Evolutionary conservation across 2,888 invertebrate species (phyloP), one percentile per base, ranked within the genome.

Genomic region (Electrophaes corylata): DNA sequence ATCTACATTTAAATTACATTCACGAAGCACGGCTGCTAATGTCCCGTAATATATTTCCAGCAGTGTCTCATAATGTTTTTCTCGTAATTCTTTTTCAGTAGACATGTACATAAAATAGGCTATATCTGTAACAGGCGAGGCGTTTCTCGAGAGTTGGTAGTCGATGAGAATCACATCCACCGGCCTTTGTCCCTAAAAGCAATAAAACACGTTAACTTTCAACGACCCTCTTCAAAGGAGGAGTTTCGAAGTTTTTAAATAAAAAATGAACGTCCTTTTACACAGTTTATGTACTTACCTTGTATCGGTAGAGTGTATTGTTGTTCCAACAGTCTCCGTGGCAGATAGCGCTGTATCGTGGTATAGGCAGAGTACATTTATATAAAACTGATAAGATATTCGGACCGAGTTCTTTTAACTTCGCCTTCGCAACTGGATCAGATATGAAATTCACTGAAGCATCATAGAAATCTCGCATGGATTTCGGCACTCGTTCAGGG

Each of bases 261-360:
- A 57, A 63, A 53, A 55, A 47, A 41, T 41, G 39, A 51, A 45
- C 10, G 35, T 41, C 16, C 37, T 18, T 33, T 33, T 46, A 40
- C 33, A 11, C n/a, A 41, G 57, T 63, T 74, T 20, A 33, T 12
- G 20, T 47, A 37, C 20, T 16, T 71, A 86, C 88, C 76, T 75
- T 70, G 66, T 83, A 76, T 69, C 82, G 83, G 56, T 75, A 86
- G 3, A 82, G 12, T 40, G 82, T 73, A 56, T 88, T 88, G 64
- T 85, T 87, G 59, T 74, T 83, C 88, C 87, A 88, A 68, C 82
- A 83, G 62, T 88, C 86, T n/a, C 79, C 84, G 50, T 88, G 88
- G 67, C 88, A 86, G 67, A 88, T 75, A 33, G 72, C 69, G 48
- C 80, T 79, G 50, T 81, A 78, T 14, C 67, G 53, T 56, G 64